Evolutionary conservation across 1,140 invertebrate species (phyloP).

Genomic region (Aphis craccivora): DNA sequence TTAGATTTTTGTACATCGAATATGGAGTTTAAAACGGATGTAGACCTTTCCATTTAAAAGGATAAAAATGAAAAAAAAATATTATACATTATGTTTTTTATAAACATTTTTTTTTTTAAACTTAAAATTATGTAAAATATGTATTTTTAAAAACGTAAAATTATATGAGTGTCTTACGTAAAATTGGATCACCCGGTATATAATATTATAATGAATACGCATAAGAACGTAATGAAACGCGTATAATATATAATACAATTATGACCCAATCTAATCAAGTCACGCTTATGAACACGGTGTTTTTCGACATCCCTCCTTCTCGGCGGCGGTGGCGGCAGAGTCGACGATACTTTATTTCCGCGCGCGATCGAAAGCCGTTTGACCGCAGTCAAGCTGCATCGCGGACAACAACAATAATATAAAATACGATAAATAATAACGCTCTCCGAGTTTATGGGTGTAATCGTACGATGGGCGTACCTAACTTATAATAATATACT

Average conservation of each 20-base stretch:
- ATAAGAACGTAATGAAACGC: not conserved
- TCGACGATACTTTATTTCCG: not conserved
- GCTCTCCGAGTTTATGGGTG: not conserved
- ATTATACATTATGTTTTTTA: too few relatives aligned
- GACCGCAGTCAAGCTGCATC: not conserved
- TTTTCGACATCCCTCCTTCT: not conserved
- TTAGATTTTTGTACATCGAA: not conserved
- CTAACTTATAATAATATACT: not conserved
- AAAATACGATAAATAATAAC: conserved; percentile 18
- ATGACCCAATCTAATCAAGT: conserved; percentile 9
- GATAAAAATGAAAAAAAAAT: too few relatives aligned
- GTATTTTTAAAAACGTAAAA: not conserved
- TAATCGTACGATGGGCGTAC: not conserved
- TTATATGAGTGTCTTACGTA: not conserved
- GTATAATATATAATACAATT: not conserved
- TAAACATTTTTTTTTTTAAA: too few relatives aligned
- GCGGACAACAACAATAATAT: not conserved
- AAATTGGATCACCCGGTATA: not conserved
- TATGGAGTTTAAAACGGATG: not conserved
- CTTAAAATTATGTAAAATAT: too few relatives aligned
- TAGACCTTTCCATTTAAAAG: too few relatives aligned
- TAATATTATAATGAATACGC: not conserved
- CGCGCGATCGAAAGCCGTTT: not conserved
- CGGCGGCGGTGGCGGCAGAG: too few relatives aligned
- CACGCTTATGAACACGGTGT: not conserved